These are phyloP conservation scores for Steinernema hermaphroditum DNA, from an alignment of 2,888 invertebrate genomes.

Conservation along the genomic window DNA sequence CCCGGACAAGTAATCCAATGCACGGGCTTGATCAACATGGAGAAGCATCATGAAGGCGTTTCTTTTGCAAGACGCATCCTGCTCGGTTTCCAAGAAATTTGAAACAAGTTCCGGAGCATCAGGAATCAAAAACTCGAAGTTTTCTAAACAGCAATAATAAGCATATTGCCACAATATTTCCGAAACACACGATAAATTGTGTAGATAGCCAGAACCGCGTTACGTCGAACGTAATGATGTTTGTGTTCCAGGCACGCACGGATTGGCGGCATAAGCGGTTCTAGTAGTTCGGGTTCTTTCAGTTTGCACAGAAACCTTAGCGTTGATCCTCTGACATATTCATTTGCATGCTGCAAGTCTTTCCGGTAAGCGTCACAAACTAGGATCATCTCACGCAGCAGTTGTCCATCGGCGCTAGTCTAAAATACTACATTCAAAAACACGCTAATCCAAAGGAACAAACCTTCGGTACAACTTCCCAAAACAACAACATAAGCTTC, in stretches of 20 bases:
- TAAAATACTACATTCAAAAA: slow-evolving; percentile 31
- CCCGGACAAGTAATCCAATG: slow-evolving; percentile 86
- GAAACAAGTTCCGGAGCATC: slow-evolving; percentile 97
- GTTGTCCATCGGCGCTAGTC: slow-evolving; percentile 69
- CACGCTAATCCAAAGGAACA: neutral
- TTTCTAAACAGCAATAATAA: slow-evolving; percentile 71
- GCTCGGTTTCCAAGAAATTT: slow-evolving; percentile 89
- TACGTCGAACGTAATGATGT: slow-evolving; percentile 95
- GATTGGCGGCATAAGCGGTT: slow-evolving; percentile 97
- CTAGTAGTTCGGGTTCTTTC: slow-evolving; percentile 93
- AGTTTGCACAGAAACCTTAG: slow-evolving; percentile 84
- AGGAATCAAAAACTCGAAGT: slow-evolving; percentile 96
- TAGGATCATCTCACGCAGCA: slow-evolving; percentile 87
- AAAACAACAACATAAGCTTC: slow-evolving; percentile 92
- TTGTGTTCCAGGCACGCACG: slow-evolving; percentile 77
- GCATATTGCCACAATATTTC: too few relatives aligned
- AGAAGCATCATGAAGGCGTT: slow-evolving; percentile 98
- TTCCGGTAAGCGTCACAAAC: slow-evolving; percentile 99
- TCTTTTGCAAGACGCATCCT: slow-evolving; percentile 97
- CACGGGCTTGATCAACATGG: slow-evolving; percentile 82
- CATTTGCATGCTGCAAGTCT: slow-evolving; percentile 98
- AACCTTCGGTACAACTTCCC: slow-evolving; percentile 96
- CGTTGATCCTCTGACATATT: slow-evolving; percentile 97
- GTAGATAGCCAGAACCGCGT: slow-evolving; percentile 97
- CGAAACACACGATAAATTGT: slow-evolving; percentile 93